Conservation (phyloP, 2,888 invertebrate species). For the Galerucella nymphaeae region DNA sequence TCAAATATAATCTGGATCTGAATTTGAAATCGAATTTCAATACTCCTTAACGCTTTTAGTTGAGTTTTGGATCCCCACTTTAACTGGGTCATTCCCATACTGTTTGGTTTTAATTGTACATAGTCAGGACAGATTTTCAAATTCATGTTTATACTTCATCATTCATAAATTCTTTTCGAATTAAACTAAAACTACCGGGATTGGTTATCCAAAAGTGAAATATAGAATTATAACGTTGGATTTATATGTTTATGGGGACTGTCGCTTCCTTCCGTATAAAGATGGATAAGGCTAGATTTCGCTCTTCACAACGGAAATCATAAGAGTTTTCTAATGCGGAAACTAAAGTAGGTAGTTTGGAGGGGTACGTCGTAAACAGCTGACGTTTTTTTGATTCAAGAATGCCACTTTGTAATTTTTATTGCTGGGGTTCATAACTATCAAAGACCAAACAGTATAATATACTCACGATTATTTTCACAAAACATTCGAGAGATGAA, state of each 20-base stretch:
- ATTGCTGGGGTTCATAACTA: conserved; percentile 9
- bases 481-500: no score
- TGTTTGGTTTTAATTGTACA: no score
- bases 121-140: no score
- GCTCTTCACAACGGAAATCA: conserved; percentile 30
- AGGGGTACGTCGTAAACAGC: conserved; percentile 28
- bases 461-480: background rate
- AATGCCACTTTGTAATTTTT: conserved; percentile 33
- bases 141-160: background rate
- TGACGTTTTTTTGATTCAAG: conserved; percentile 11
- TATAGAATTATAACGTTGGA: conserved; percentile 26
- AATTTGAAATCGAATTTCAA: no score
- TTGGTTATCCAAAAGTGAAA: background rate
- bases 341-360: conserved; percentile 25
- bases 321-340: conserved; percentile 31
- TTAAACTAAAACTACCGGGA: background rate
- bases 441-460: conserved; percentile 8
- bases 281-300: conserved; percentile 4
- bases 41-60: no score
- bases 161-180: background rate
- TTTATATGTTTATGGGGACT: conserved; percentile 13
- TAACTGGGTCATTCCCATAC: no score
- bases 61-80: no score
- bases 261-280: conserved; percentile 8
- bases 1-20: no score